Base-by-base conservation (phyloP, 2,888 invertebrate genomes). In the Melipona beecheii region DNA sequence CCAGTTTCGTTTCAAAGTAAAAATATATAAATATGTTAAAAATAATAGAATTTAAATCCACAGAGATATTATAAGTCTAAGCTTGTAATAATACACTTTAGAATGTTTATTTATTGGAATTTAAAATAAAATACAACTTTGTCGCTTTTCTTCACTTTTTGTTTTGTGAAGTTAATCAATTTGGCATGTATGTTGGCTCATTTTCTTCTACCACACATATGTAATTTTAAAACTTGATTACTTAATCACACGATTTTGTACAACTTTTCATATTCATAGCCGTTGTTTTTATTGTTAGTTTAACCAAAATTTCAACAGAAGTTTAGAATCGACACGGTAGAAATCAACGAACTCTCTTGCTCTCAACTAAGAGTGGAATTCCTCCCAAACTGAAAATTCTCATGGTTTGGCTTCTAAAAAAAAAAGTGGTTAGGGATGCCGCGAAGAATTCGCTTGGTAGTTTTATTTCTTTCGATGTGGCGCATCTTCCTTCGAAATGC, bases 381-480 rank as follows among this genome's bases (percentile, higher is more conserved):
- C 58, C 62, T 87, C 58, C 62, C 56, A 58, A 78, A 79, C 72
- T 66, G 68, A 65, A 73, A 71, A 79, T 75, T 80, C 73, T 31
- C 58, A 11, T 68, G 84, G 86, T 58, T 31, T 27, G 65, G 43
- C 62, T 64, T 21, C 49, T 68, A 68, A 69, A 77, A 83, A 75
- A 68, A 54, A 74, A 56, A 64, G 13, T 31, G 54, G 72, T 49
- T 50, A 60, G 68, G 31, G 60, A 58, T 36, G 68, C 66, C 56
- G 43, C 66, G 71, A 86, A 75, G 68, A 68, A 79, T 87, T 72
- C 52, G 17, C 64, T 68, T 52, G 50, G 62, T 76, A 75, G 75
- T 81, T 84, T 75, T 76, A 75, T 80, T 85, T 78, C 74, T 49
- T 71, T 50, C 52, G 58, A 15, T n/a, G 66, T 52, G 43, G 73